These are phyloP conservation scores for Phalacrocorax brasilianus DNA, from an alignment of 2,113 vertebrate species.

Conservation along the genomic window DNA sequence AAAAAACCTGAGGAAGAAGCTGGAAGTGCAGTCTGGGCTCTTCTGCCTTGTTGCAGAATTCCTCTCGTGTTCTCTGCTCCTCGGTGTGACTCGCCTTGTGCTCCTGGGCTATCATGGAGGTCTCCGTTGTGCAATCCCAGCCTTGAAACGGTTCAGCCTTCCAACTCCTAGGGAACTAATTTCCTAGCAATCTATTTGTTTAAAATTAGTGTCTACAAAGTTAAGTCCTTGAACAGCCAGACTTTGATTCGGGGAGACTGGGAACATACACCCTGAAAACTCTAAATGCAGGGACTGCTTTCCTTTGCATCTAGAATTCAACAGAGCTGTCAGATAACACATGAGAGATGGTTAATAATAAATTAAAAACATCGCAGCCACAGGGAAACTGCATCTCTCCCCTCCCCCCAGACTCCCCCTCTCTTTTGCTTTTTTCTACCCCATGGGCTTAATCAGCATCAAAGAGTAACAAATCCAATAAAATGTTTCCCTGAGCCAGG, in stretches of 20 bases:
- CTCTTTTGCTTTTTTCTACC: conserved; percentile 66
- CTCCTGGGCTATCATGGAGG: not conserved
- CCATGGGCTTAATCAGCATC: conserved; percentile 80
- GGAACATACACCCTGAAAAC: not conserved
- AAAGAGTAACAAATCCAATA: conserved; percentile 83
- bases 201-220: conserved; percentile 50
- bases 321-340: conserved; percentile 61
- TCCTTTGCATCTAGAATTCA: conserved; percentile 43
- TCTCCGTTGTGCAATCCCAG: not conserved
- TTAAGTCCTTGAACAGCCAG: not conserved
- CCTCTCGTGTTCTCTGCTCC: not conserved
- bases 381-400: conserved; percentile 54
- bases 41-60: not conserved
- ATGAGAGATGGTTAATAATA: conserved; percentile 79
- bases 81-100: fast-evolving
- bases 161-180: not conserved
- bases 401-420: conserved; percentile 13
- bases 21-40: not conserved
- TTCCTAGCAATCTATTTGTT: conserved; percentile 50
- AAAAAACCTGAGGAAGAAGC: not conserved
- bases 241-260: conserved; percentile 22
- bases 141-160: not conserved
- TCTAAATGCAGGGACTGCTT: conserved; percentile 26
- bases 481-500: conserved; percentile 74
- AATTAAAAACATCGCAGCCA: conserved; percentile 73